phyloP scores from a whole-genome alignment of 2,888 invertebrate genomes.

The Campoletis raptor region DNA sequence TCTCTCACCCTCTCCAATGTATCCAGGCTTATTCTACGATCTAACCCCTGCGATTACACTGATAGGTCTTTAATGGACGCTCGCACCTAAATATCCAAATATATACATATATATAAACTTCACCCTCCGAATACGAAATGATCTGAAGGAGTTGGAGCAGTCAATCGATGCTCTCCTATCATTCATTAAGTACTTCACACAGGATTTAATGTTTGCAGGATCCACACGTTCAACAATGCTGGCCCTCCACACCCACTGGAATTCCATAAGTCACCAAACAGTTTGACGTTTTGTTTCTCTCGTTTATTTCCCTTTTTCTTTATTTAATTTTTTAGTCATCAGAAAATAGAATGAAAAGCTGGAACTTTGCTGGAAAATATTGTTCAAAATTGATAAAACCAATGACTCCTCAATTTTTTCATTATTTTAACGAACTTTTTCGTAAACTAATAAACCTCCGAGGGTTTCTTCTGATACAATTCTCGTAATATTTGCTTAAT shows the following conservation, averaged over 20 bases:
- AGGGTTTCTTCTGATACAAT: slow-evolving; percentile 44
- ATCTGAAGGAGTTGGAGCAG: slow-evolving; percentile 70
- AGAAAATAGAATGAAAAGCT: neutral
- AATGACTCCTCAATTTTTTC: neutral
- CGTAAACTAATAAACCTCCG: slow-evolving; percentile 65
- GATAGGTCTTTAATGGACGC: slow-evolving; percentile 71
- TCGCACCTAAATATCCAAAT: slow-evolving; percentile 28
- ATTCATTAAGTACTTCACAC: slow-evolving; percentile 58
- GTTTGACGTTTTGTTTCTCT: neutral
- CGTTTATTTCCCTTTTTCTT: neutral
- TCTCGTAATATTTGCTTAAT: neutral
- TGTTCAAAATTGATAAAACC: neutral
- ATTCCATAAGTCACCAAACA: slow-evolving; percentile 15
- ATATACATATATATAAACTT: neutral
- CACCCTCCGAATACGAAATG: slow-evolving; percentile 69
- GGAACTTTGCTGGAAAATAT: neutral
- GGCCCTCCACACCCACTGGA: neutral
- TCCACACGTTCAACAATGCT: slow-evolving; percentile 5
- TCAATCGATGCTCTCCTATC: slow-evolving; percentile 68
- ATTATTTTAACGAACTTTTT: neutral
- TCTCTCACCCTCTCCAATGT: slow-evolving; percentile 61
- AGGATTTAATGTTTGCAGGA: slow-evolving; percentile 44
- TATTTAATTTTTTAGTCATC: neutral
- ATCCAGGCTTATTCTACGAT: slow-evolving; percentile 71
- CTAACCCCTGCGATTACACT: slow-evolving; percentile 68